Base-by-base conservation (phyloP, 30 jellyfish, hydroid and myxozoan species). In the Aurelia coerulea region DNA sequence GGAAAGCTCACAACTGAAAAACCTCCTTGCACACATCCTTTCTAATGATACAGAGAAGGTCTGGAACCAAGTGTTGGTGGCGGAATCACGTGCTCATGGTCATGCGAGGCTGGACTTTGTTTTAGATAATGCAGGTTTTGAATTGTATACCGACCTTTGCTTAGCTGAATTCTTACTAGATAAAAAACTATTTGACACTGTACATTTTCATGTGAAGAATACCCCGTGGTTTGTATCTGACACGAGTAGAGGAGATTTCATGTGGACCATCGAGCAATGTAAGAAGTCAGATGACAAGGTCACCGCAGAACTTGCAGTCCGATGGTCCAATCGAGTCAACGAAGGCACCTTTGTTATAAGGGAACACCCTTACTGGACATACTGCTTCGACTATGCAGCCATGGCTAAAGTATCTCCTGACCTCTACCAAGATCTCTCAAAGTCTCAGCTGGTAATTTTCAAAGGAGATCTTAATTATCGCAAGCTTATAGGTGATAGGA, bases 161-260 rank as follows among this genome's bases (percentile, higher is more conserved):
- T 87, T 95, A n/a, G 98, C 97, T 4, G 97, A 90, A 33, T 95
- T 90, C 72, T 34, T 95, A 58, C 74, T 95, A 32, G 97, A 90
- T 63, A 84, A 82, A 67, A 87, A 90, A 67, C 83, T 95, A 51
- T 90, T 93, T 76, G 93, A 90, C 31, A 71, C 79, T 14, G 97
- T 90, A 18, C 62, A 85, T 51, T 90, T 95, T 69, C 98, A 90
- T 75, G 99, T 95, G n/a, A 95, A 95, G 91, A 68, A 84, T 54
- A 95, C 88, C 16, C 99, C 99, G 3, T 95, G 99, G 99, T 95
- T 95, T 83, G 99, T 95, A 41, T 95, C 99, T 14, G 99, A 95
- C 49, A 78, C 96, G 6, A 54, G 95, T 37, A 81, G 66, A 58
- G 46, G 53, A 19, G 99, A 95, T 68, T 90, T 95, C 71, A 79